Evolutionary conservation across 2,888 invertebrate species (phyloP), one percentile per base, ranked within the genome.

Genomic region (Ophion ellenae): DNA sequence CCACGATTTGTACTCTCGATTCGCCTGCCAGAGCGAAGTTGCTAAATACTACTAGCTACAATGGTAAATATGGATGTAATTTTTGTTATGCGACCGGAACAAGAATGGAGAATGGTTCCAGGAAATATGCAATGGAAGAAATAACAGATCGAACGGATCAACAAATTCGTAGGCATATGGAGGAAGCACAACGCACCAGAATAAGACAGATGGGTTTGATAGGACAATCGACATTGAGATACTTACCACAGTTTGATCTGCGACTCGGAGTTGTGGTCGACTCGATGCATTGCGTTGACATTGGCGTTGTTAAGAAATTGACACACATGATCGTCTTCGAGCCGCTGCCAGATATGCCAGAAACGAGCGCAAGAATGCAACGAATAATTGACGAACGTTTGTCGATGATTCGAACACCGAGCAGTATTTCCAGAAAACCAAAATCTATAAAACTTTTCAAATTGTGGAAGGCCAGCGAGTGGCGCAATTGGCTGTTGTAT

Each of bases 261-360:
- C 32, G 14, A 9, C 61, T 24, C 9, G 81, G 85, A 47, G 47
- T 81, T 20, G 69, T 85, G 1, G 78, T 75, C 20, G 85, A 85
- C 9, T 47, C 53, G 20, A 82, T 82, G 85, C 85, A 82, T 63
- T 70, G 66, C 36, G 78, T 85, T 17, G 53, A 74, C 61, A 57
- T 83, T n/a, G 85, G 85, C 40, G 85, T 82, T 36, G 74, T 74
- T 9, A 81, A 85, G n/a, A 64, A 77, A 63, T 66, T 74, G 14
- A 74, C 73, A 1, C 28, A 47, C 5, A 28, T 85, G 67, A 32
- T 80, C 36, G 14, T 66, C 24, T 66, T 59, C 28, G 61, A 61
- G 3, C 74, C 74, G 61, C 45, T 40, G 45, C 59, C 61, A 40
- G 45, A 69, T 40, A 45, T 67, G 14, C 67, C 14, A 67, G 67